Evolutionary conservation across 2,113 vertebrate genomes (phyloP).

Genomic region (Thinocorus orbignyianus): DNA sequence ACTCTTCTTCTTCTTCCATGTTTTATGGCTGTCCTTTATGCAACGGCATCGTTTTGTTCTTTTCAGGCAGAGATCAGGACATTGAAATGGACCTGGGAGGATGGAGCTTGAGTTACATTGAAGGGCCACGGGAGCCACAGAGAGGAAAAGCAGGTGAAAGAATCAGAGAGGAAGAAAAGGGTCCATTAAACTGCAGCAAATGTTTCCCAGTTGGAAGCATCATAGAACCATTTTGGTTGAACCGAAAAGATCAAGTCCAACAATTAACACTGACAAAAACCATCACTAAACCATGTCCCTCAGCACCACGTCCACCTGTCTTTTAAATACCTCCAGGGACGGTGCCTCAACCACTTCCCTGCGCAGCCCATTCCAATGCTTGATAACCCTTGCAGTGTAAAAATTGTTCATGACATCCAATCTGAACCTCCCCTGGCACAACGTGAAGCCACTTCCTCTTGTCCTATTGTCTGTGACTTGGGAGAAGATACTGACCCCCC

Average conservation of each 20-base stretch:
- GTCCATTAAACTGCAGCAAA: neutral
- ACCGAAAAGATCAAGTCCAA: neutral
- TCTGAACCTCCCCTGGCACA: neutral
- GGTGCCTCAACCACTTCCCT: neutral
- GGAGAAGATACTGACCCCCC: neutral
- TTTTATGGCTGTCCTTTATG: neutral
- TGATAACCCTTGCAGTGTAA: neutral
- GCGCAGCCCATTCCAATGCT: neutral
- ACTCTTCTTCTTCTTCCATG: neutral
- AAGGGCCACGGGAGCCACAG: neutral
- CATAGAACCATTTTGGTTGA: neutral
- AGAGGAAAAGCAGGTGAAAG: neutral
- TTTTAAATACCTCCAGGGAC: neutral
- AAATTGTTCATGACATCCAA: neutral
- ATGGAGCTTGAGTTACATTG: neutral
- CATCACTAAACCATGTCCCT: neutral
- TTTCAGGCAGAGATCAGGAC: neutral
- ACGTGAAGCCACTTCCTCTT: neutral
- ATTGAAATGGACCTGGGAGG: rapidly evolving
- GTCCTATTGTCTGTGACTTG: neutral
- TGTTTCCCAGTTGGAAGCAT: neutral
- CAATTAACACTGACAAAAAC: neutral
- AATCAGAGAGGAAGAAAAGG: neutral
- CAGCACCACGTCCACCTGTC: neutral
- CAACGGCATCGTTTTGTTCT: rapidly evolving